A percentile compares a stretch with the other conserved stretches of the same genome.
Conservation (phyloP, 2,888 invertebrate species). For the Athalia rosae region DNA sequence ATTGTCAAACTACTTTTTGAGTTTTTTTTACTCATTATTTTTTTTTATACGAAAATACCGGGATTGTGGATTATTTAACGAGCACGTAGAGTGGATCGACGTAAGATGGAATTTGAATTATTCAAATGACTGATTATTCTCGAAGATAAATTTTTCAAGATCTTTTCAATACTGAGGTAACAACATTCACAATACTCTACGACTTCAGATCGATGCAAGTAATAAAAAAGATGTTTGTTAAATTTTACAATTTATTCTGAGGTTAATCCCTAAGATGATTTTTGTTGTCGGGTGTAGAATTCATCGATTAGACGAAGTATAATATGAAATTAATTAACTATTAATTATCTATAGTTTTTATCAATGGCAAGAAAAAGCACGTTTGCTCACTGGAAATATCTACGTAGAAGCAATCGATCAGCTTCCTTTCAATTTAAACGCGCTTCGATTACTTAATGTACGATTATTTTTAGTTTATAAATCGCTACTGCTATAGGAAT, state of each 20-base stretch:
- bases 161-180: not conserved
- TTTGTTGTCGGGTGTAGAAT: too few relatives aligned
- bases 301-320: too few relatives aligned
- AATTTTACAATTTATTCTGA: not conserved
- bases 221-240: not conserved
- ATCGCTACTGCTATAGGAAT: too few relatives aligned
- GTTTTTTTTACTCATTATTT: not conserved
- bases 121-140: not conserved
- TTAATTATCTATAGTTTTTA: not conserved
- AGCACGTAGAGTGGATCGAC: not conserved
- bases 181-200: not conserved
- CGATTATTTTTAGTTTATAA: too few relatives aligned
- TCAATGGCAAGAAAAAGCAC: conserved; percentile 31
- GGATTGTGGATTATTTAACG: not conserved
- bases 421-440: too few relatives aligned
- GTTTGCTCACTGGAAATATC: not conserved
- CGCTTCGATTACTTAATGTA: too few relatives aligned
- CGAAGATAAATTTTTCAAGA: not conserved
- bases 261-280: not conserved
- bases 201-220: not conserved
- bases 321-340: conserved; percentile 16
- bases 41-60: conserved; percentile 11
- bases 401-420: too few relatives aligned
- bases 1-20: conserved; percentile 5
- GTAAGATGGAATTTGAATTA: conserved; percentile 2